These are phyloP conservation scores for Hyles vespertilio DNA, from an alignment of 1,140 invertebrate genomes.

Conservation along the genomic window DNA sequence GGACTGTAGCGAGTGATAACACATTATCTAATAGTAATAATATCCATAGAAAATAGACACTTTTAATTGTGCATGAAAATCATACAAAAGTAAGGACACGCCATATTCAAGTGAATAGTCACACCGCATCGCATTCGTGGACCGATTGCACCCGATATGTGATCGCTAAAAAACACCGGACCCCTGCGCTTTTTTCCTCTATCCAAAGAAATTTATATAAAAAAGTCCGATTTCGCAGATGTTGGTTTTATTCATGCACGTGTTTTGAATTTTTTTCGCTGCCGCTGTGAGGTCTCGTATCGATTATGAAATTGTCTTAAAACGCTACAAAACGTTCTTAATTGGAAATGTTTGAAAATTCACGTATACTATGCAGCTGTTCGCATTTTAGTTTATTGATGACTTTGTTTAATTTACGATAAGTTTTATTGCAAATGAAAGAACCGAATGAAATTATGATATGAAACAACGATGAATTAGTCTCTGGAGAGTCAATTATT, in stretches of 20 bases:
- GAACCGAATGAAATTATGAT: too few relatives aligned
- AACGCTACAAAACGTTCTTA: slow-evolving; percentile 7
- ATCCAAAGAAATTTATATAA: slow-evolving; percentile 43
- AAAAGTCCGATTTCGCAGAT: slow-evolving; percentile 61
- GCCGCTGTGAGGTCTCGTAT: slow-evolving; percentile 26
- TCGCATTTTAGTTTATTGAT: too few relatives aligned
- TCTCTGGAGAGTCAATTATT: too few relatives aligned
- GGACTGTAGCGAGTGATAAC: too few relatives aligned
- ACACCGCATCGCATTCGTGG: slow-evolving; percentile 30
- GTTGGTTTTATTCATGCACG: slow-evolving; percentile 65
- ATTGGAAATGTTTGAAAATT: background rate
- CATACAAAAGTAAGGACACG: slow-evolving; percentile 15
- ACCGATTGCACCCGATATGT: slow-evolving; percentile 50
- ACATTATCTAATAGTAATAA: too few relatives aligned
- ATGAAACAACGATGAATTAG: too few relatives aligned
- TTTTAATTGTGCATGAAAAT: too few relatives aligned
- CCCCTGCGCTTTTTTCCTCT: slow-evolving; percentile 31
- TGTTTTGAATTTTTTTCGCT: slow-evolving; percentile 37
- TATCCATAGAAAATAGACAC: too few relatives aligned
- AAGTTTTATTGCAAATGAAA: too few relatives aligned
- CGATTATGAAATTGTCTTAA: slow-evolving; percentile 34
- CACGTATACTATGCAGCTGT: too few relatives aligned
- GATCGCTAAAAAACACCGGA: slow-evolving; percentile 49
- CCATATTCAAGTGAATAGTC: slow-evolving; percentile 20
- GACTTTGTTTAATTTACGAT: too few relatives aligned